These are phyloP conservation scores for Dendroctonus ponderosae DNA, from an alignment of 1,140 invertebrate species.

Conservation along the genomic window DNA sequence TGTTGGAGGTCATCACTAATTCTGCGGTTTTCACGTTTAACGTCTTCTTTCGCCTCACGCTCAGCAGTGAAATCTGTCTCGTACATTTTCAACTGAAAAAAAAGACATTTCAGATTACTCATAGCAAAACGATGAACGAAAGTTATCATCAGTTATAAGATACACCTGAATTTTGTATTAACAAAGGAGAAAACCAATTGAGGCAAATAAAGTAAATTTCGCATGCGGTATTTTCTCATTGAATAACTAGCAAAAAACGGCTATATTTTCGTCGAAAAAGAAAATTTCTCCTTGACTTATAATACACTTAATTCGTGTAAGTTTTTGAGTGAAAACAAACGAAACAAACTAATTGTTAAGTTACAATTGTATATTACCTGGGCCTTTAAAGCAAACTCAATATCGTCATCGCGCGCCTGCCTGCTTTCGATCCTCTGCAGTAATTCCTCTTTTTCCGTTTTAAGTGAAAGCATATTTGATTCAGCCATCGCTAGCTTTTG, in stretches of 20 bases:
- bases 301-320: no score
- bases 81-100: conserved; percentile 41
- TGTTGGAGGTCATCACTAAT: conserved; percentile 41
- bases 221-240: no score
- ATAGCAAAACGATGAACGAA: no score
- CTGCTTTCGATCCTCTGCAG: conserved; percentile 17
- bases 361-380: conserved; percentile 27
- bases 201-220: no score
- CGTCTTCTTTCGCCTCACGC: conserved; percentile 31
- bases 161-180: no score
- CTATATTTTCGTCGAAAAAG: no score
- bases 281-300: no score
- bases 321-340: no score
- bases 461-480: conserved; percentile 1
- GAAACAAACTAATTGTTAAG: no score
- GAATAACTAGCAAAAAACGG: no score
- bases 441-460: conserved; percentile 15
- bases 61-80: conserved; percentile 43
- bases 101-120: background rate
- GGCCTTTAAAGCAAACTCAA: conserved; percentile 31
- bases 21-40: conserved; percentile 37
- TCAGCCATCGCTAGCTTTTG: conserved; percentile 17
- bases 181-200: no score
- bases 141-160: no score
- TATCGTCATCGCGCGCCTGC: conserved; percentile 14